These are phyloP conservation scores for Patagioenas fasciata DNA, from an alignment of 2,113 vertebrate species.

Conservation along the genomic window DNA sequence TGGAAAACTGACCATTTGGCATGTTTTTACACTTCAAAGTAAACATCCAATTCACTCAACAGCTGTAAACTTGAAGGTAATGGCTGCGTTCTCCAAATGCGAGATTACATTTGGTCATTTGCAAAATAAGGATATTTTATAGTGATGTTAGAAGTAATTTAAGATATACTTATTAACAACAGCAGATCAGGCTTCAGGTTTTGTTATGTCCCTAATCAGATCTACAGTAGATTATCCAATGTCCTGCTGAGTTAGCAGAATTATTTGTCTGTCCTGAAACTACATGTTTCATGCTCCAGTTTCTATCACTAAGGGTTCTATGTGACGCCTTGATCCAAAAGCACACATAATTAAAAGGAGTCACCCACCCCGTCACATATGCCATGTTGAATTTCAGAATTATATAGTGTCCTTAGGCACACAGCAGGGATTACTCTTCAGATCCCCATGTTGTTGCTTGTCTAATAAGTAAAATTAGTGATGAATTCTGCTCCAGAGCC, in stretches of 20 bases:
- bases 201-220: not conserved
- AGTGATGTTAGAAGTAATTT: not conserved
- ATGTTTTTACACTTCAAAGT: not conserved
- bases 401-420: constrained; percentile 30
- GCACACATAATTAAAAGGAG: constrained; percentile 60
- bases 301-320: not conserved
- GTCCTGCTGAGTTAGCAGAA: not conserved
- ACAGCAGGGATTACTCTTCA: constrained; percentile 24
- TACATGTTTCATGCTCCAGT: not conserved
- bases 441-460: constrained; percentile 37
- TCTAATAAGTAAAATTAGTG: constrained; percentile 43
- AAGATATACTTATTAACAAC: not conserved
- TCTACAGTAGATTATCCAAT: not conserved
- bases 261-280: not conserved
- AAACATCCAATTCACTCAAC: not conserved
- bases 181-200: not conserved
- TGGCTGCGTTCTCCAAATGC: not conserved
- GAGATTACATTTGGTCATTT: not conserved
- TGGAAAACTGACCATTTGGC: not conserved
- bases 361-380: constrained; percentile 20
- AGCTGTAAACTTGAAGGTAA: rapidly evolving
- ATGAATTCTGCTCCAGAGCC: constrained; percentile 8
- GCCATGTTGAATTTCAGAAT: constrained; percentile 46
- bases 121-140: not conserved
- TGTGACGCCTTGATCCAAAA: constrained; percentile 32